Evolutionary conservation across 2,113 vertebrate species (phyloP).

Genomic region (Perca flavescens): DNA sequence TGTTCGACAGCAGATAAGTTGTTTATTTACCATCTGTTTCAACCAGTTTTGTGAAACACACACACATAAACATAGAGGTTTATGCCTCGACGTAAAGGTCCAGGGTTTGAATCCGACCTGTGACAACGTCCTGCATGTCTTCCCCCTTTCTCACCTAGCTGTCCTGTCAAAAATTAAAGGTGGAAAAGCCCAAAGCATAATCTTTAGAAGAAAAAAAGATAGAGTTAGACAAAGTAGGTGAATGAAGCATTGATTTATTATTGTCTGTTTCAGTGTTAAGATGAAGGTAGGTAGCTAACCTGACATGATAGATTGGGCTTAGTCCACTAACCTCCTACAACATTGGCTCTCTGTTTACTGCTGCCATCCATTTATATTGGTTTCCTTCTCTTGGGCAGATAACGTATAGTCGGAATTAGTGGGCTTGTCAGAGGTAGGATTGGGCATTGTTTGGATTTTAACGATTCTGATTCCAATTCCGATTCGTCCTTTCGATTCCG

Average conservation of each 20-base stretch:
- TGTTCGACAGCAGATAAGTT: constrained; percentile 20
- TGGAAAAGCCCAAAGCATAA: too few species aligned
- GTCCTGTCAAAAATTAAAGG: too few species aligned
- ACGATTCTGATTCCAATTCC: too few species aligned
- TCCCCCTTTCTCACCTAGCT: too few species aligned
- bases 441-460: too few species aligned
- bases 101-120: too few species aligned
- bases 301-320: background rate
- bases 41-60: background rate
- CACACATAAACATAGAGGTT: too few species aligned
- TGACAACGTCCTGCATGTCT: too few species aligned
- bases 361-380: background rate
- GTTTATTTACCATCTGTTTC: constrained; percentile 46
- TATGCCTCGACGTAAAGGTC: too few species aligned
- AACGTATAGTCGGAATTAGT: background rate
- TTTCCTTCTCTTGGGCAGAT: constrained; percentile 5
- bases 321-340: constrained; percentile 8
- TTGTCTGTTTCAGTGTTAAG: background rate
- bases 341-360: constrained; percentile 9
- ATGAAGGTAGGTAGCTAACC: background rate
- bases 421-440: background rate
- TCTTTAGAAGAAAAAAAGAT: background rate
- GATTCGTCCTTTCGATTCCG: too few species aligned
- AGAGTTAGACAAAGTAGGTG: background rate
- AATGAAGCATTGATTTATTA: background rate